Base-by-base conservation (phyloP, 2,797 vertebrate species). In the Phaenicophaeus curvirostris region DNA sequence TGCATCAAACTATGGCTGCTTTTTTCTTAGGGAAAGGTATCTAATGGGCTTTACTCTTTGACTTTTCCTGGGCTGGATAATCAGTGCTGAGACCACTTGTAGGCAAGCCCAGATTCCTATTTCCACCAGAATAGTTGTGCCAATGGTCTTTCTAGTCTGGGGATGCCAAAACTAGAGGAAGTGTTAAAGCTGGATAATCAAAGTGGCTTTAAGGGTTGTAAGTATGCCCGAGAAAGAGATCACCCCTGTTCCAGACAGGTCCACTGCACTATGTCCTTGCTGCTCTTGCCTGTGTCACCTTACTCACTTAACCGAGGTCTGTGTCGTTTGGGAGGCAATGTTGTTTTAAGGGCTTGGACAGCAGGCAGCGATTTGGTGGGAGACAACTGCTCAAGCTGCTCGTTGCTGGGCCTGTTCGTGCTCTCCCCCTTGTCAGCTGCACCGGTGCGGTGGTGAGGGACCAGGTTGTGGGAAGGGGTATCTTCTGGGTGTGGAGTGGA, bases 401-500 rank as follows among this genome's bases (percentile, higher is more conserved):
- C 13, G 5, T 48, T 71, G 15, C 42, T 50, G 33, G 46, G 24
- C 25, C 37, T 24, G 13, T 46, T 28, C 20, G 10, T 17, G 55
- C 59, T 37, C 63, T 79, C 57, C 24, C 33, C 31, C 13, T 31
- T 57, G 6, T 8, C 77, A 78, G 53, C 87, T 57, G 69, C 69
- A 71, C 8, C 11, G 1, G 1, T 27, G 4, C 3, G 0, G 67
- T 7, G 59, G 27, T 44, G 51, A 10, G 37, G 77, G 54, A 28
- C 30, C 0, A 0, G 39, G 53, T 67, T 72, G 66, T 50, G 41
- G 76, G 37, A 54, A 21, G 37, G 69, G 74, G 13, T 63, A 48
- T 15, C 58, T 76, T 16, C 87, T 58, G 85, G 84, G 16, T 24
- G 20, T 0, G 0, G 58, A n/a, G 61, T 30, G 65, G 82, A 68